Evolutionary conservation across 2,797 vertebrate genomes (phyloP).

Genomic region (Myotis findleyi): DNA sequence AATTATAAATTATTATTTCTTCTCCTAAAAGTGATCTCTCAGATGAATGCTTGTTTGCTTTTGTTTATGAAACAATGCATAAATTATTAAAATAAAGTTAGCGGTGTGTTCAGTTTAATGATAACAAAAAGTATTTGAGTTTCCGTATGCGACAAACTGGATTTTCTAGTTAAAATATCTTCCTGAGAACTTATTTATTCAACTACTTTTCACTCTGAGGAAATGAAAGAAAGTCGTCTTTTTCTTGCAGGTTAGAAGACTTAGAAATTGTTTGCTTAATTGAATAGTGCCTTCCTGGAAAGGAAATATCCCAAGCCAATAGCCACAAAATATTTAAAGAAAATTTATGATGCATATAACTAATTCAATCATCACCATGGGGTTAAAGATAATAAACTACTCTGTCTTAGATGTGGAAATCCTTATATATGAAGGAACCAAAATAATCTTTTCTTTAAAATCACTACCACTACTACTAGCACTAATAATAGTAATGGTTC

Average conservation of each 20-base stretch:
- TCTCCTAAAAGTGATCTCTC: constrained; percentile 88
- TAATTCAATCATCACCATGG: constrained; percentile 73
- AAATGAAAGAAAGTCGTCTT: constrained; percentile 71
- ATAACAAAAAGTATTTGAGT: constrained; percentile 84
- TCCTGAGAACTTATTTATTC: constrained; percentile 69
- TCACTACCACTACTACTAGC: neutral
- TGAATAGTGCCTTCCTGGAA: constrained; percentile 63
- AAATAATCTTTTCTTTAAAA: constrained; percentile 43
- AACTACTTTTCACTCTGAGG: constrained; percentile 62
- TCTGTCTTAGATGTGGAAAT: constrained; percentile 10
- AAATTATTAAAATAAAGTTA: constrained; percentile 90
- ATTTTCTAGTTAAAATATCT: constrained; percentile 83
- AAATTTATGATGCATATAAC: constrained; percentile 75
- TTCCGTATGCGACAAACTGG: constrained; percentile 79
- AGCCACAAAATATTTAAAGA: constrained; percentile 82
- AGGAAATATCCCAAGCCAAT: constrained; percentile 80
- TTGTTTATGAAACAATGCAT: constrained; percentile 88
- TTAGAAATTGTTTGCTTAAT: constrained; percentile 78
- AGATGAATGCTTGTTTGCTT: constrained; percentile 89
- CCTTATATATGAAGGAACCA: constrained; percentile 45
- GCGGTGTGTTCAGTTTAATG: constrained; percentile 84
- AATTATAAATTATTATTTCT: constrained; percentile 89
- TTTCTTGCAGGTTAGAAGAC: constrained; percentile 78
- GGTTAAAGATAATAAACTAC: constrained; percentile 42
- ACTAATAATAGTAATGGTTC: neutral